Conservation (phyloP, 2,888 invertebrate species). For the Pandemis heparana region DNA sequence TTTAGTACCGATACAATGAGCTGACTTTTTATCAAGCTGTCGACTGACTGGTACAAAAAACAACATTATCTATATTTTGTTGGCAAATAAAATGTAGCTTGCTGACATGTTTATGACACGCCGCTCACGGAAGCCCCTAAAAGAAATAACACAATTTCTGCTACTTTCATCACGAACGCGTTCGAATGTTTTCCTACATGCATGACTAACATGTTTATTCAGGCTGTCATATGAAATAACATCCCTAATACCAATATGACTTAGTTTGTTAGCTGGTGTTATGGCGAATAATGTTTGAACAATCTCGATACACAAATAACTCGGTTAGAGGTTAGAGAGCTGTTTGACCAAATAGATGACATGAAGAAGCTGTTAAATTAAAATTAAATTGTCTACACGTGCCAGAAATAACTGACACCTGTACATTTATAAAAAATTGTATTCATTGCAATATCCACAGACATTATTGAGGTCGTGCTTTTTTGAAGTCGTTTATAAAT, state of each 20-base stretch:
- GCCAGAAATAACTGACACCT: no score
- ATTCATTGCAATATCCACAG: no score
- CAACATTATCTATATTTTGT: slow-evolving; percentile 47
- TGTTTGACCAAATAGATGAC: neutral
- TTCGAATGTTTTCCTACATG: slow-evolving; percentile 50
- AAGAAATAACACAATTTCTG: slow-evolving; percentile 56
- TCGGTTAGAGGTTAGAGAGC: slow-evolving; percentile 2
- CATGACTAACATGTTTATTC: slow-evolving; percentile 35
- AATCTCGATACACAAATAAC: neutral
- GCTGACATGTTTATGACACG: slow-evolving; percentile 59
- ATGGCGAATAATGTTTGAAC: slow-evolving; percentile 17
- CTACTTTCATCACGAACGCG: slow-evolving; percentile 53
- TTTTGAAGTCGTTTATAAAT: no score
- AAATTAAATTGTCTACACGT: neutral
- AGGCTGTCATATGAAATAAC: slow-evolving; percentile 33
- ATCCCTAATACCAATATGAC: slow-evolving; percentile 18
- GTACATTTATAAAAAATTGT: no score
- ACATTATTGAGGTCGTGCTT: no score
- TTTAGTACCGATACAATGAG: slow-evolving; percentile 38
- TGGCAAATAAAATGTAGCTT: slow-evolving; percentile 51
- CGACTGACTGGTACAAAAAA: slow-evolving; percentile 45
- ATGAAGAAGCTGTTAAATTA: neutral
- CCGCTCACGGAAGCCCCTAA: slow-evolving; percentile 53
- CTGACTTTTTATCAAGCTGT: slow-evolving; percentile 44
- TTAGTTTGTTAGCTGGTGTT: slow-evolving; percentile 19